These are phyloP conservation scores for Zygogramma bicolorata DNA, from an alignment of 2,888 invertebrate species.

Conservation along the genomic window DNA sequence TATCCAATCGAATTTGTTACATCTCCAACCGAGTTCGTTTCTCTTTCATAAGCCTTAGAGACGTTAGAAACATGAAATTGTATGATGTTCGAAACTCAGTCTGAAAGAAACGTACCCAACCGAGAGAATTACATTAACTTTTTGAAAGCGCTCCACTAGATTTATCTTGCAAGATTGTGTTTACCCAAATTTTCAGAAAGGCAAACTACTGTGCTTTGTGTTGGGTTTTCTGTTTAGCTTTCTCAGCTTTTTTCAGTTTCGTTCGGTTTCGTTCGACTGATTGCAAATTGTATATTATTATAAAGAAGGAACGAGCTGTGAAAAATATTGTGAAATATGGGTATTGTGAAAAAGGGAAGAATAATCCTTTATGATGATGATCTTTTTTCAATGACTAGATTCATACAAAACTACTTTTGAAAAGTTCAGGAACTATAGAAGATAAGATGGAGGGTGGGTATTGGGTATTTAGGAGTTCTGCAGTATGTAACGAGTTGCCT, in stretches of 20 bases:
- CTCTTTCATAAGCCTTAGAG: neutral
- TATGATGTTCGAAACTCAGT: neutral
- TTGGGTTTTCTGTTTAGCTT: neutral
- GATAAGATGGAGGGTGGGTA: too few species aligned
- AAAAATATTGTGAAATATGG: too few species aligned
- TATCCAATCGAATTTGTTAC: neutral
- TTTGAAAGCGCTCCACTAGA: neutral
- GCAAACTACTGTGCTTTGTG: neutral
- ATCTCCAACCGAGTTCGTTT: neutral
- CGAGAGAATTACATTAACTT: neutral
- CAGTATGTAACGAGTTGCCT: too few species aligned
- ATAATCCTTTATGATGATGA: too few species aligned
- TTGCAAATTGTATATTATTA: too few species aligned
- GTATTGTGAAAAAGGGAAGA: too few species aligned
- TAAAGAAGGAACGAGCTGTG: too few species aligned
- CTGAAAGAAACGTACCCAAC: neutral
- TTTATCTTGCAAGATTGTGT: neutral
- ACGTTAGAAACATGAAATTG: neutral
- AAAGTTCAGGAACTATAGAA: too few species aligned
- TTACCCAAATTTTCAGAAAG: neutral
- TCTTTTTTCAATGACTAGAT: too few species aligned
- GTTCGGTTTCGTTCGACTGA: too few species aligned
- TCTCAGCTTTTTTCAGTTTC: neutral
- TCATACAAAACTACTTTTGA: too few species aligned
- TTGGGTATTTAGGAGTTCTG: too few species aligned